Evolutionary conservation across 2,113 vertebrate genomes (phyloP), one percentile per base, ranked within the genome.

Genomic region (Dicerorhinus sumatrensis): DNA sequence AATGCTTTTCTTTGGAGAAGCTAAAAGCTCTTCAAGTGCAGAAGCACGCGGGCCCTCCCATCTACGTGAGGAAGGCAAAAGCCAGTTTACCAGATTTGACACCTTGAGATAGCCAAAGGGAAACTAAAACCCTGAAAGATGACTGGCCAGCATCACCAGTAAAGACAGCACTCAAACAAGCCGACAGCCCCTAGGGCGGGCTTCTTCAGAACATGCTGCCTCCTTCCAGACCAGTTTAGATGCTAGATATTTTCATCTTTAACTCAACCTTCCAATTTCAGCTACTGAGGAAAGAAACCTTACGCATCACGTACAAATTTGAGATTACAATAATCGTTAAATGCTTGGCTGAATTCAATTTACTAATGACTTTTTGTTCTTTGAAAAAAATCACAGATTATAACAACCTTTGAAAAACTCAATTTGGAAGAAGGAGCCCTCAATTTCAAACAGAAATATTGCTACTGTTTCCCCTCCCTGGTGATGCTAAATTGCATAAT

Each of bases 21-120:
- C 29, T 92, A 77, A 95, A 93, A 56, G 42, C 56, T 95, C 87
- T 95, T 95, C 70, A 56, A 90, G 90, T 23, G 20, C 58, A 51
- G 63, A 94, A 77, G 67, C 9, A 33, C 58, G 39, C 17, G 25
- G 51, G 17, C 27, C 21, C 21, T 84, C 54, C 60, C 75, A 36
- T 60, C 39, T 31, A 73, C 85, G 29, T 56, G 60, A 96, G 85
- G 48, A 73, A 72, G 91, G 23, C 42, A 90, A 69, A 90, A 65
- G 27, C n/a, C 67, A 91, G 46, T 39, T 93, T 51, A 70, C 81
- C 65, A 77, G 29, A 80, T 27, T 29, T 20, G 10, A 79, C 48
- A 51, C 85, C 85, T 29, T 18, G 4, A 94, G 36, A 85, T 16
- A 87, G 42, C 17, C 39, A 77, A 96, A 77, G 42, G 16, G 58